Percentiles rank a stretch among this genome's conserved stretches.
These are phyloP conservation scores for Trogon melanurus DNA, from an alignment of 2,113 vertebrate genomes.

Conservation along the genomic window DNA sequence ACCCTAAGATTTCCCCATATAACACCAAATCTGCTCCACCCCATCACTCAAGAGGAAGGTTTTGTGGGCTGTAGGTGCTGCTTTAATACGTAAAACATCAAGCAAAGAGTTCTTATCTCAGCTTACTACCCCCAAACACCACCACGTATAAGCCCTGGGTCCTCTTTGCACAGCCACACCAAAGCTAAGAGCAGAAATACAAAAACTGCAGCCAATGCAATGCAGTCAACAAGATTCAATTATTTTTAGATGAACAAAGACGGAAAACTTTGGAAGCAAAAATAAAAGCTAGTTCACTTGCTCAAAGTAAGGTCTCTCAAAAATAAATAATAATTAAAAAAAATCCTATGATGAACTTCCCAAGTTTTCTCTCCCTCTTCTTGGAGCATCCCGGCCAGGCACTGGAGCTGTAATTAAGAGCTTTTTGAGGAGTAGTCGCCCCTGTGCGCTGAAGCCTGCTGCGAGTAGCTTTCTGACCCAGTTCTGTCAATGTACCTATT, in stretches of 20 bases:
- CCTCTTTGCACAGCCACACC: neutral
- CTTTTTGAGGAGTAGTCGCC: neutral
- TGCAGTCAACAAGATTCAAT: rapidly evolving
- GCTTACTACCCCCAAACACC: neutral
- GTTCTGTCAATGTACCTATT: constrained; percentile 77
- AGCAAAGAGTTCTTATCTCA: neutral
- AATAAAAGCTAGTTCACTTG: neutral
- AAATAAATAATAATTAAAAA: neutral
- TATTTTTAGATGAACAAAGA: neutral
- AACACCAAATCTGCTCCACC: neutral
- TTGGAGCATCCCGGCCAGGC: neutral
- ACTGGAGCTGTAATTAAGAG: neutral
- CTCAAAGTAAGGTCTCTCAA: neutral
- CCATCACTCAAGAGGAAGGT: neutral
- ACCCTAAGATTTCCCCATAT: neutral
- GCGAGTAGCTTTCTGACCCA: constrained; percentile 31
- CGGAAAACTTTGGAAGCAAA: neutral
- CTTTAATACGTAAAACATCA: neutral
- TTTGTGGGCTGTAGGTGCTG: neutral
- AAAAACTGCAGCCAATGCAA: rapidly evolving
- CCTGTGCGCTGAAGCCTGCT: neutral
- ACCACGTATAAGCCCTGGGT: rapidly evolving
- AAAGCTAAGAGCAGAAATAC: neutral
- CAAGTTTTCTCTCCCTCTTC: neutral
- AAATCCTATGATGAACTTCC: neutral